Evolutionary conservation across 2,113 vertebrate species (phyloP).

Genomic region (Galemys pyrenaicus): DNA sequence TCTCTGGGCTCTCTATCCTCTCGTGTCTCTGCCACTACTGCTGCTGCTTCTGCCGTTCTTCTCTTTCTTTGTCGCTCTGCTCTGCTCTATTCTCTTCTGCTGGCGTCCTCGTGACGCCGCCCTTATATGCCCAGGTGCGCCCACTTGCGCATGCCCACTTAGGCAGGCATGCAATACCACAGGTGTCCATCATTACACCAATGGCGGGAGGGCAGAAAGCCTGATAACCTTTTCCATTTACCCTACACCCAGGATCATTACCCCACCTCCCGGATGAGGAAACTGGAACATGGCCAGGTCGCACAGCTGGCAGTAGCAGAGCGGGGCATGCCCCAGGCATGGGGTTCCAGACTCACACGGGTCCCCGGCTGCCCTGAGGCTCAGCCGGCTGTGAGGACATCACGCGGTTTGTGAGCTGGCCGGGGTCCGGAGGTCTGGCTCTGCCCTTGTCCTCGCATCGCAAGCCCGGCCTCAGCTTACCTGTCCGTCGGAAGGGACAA

Average conservation of each 20-base stretch:
- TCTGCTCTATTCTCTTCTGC: no score
- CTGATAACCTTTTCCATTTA: no score
- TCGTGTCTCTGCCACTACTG: no score
- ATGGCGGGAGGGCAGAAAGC: no score
- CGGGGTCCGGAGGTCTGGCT: background rate
- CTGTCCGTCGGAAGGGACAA: background rate
- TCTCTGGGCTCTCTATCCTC: no score
- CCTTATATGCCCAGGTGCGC: no score
- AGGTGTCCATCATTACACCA: no score
- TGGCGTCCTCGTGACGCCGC: no score
- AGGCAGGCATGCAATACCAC: no score
- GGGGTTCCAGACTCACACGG: background rate
- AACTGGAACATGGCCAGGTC: background rate
- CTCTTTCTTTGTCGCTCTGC: no score
- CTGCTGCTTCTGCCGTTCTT: no score
- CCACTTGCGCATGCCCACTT: no score
- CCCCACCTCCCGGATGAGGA: background rate
- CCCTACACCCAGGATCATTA: background rate
- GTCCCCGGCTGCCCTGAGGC: background rate
- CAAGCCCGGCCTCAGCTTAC: background rate
- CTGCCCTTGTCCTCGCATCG: background rate
- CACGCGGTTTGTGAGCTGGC: background rate
- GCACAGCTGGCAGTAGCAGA: background rate
- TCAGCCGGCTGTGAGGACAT: background rate
- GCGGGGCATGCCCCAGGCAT: background rate